Conservation (phyloP, 2,888 invertebrate genomes). For the Drosophila paranaensis region DNA sequence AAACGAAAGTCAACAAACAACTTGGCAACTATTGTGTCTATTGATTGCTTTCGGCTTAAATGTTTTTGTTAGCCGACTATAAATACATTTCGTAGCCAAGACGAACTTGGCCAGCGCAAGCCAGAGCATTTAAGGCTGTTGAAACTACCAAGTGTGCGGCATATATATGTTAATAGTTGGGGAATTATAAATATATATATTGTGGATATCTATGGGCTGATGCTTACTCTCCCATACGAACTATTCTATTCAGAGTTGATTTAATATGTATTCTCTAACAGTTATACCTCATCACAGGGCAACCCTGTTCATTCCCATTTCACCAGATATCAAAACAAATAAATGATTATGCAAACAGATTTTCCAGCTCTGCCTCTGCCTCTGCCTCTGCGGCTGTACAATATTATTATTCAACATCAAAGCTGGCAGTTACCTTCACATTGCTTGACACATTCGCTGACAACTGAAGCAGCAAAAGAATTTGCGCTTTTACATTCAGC, state of each 20-base stretch:
- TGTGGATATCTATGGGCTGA: too few species aligned
- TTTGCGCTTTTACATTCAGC: conserved; percentile 33
- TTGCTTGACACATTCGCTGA: conserved; percentile 8
- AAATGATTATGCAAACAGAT: not conserved
- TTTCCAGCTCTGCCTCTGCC: not conserved
- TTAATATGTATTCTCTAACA: too few species aligned
- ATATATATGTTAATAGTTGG: conserved; percentile 9
- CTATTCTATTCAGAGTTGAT: too few species aligned
- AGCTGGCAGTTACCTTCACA: conserved; percentile 12
- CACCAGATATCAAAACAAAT: not conserved
- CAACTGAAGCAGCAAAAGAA: conserved; percentile 19
- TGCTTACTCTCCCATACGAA: too few species aligned
- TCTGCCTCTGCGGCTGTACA: not conserved
- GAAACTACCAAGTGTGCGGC: conserved; percentile 4
- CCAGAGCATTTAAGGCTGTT: not conserved
- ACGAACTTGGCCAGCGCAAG: conserved; percentile 4
- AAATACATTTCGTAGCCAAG: conserved; percentile 28
- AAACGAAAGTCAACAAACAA: conserved; percentile 37
- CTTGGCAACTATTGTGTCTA: conserved; percentile 24
- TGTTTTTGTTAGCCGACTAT: conserved; percentile 20
- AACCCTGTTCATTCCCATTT: not conserved
- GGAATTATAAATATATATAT: too few species aligned
- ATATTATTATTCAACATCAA: not conserved
- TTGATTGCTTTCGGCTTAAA: conserved; percentile 22
- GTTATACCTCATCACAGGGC: not conserved